Evolutionary conservation across 2,113 vertebrate genomes (phyloP).

Genomic region (Protobothrops flavoviridis): DNA sequence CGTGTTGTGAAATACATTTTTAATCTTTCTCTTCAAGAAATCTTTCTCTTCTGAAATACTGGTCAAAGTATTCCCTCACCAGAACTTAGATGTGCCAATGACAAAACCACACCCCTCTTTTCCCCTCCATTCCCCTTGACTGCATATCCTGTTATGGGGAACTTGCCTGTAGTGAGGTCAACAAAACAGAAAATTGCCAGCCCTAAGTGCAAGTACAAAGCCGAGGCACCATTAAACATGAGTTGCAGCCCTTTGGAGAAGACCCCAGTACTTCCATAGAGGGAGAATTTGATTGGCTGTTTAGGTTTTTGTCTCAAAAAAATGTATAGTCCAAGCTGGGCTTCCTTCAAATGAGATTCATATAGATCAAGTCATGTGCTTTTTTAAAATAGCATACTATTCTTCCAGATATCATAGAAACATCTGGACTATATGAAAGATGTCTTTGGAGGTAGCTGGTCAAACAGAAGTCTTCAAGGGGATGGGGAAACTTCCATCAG

Average conservation of each 20-base stretch:
- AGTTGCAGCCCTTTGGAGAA: background rate
- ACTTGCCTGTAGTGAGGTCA: background rate
- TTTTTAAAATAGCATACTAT: background rate
- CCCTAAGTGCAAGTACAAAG: background rate
- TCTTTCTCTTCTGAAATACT: background rate
- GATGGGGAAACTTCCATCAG: background rate
- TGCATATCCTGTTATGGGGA: background rate
- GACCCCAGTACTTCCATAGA: background rate
- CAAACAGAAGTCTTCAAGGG: rapidly evolving
- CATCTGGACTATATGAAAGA: background rate
- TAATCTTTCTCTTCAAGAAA: background rate
- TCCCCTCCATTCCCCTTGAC: background rate
- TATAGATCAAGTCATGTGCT: background rate
- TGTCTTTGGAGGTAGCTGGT: slow-evolving; percentile 5
- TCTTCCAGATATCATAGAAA: background rate
- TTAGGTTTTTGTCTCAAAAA: background rate
- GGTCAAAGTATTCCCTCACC: background rate
- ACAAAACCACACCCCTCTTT: background rate
- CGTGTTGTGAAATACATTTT: background rate
- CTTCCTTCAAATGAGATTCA: background rate
- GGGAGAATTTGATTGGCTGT: background rate
- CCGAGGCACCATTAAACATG: background rate
- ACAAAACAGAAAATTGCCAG: background rate
- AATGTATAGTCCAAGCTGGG: background rate
- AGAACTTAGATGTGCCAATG: background rate